phyloP scores from a whole-genome alignment of 1,140 invertebrate genomes.

The Drosophila sechellia region DNA sequence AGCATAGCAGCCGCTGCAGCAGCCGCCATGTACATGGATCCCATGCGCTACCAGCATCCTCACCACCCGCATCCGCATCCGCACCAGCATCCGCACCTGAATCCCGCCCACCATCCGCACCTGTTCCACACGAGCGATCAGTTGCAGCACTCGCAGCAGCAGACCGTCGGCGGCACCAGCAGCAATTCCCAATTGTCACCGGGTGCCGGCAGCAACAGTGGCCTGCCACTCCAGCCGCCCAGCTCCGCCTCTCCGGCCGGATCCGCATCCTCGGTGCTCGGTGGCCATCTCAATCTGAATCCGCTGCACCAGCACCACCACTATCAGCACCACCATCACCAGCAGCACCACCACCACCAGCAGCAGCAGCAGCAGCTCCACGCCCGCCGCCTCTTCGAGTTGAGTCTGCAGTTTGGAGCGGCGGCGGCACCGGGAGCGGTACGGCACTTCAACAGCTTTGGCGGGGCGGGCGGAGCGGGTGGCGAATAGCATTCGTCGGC shows the following conservation, averaged over 20 bases:
- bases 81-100: slow-evolving; percentile 82
- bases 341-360: slow-evolving; percentile 81
- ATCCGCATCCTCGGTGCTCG: slow-evolving; percentile 67
- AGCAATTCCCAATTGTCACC: slow-evolving; percentile 76
- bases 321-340: slow-evolving; percentile 80
- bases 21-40: slow-evolving; percentile 84
- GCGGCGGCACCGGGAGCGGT: slow-evolving; percentile 79
- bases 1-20: slow-evolving; percentile 83
- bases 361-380: slow-evolving; percentile 84
- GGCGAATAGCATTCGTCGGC: slow-evolving; percentile 84
- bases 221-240: slow-evolving; percentile 69
- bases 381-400: slow-evolving; percentile 81
- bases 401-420: slow-evolving; percentile 83
- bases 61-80: slow-evolving; percentile 78
- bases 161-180: slow-evolving; percentile 44
- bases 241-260: slow-evolving; percentile 73
- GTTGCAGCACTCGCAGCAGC: slow-evolving; percentile 74
- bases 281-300: slow-evolving; percentile 67
- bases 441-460: slow-evolving; percentile 81
- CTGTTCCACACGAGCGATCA: slow-evolving; percentile 83
- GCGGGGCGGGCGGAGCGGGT: slow-evolving; percentile 73
- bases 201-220: slow-evolving; percentile 69
- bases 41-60: slow-evolving; percentile 83
- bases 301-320: slow-evolving; percentile 78
- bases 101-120: slow-evolving; percentile 84